phyloP scores from a whole-genome alignment of 2,797 vertebrate genomes.

The Sebastes minor region DNA sequence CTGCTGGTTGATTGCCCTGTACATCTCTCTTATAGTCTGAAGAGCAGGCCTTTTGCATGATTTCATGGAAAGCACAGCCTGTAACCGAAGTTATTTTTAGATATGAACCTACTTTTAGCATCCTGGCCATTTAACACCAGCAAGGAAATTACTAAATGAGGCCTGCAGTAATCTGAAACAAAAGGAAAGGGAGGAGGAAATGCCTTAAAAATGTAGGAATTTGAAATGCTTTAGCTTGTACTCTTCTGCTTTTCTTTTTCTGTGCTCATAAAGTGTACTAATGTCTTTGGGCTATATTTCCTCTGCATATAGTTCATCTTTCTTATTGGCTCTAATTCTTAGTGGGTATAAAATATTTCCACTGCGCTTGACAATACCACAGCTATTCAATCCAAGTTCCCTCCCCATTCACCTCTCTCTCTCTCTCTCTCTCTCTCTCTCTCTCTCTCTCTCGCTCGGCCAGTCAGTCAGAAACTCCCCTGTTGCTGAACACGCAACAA shows the following conservation, averaged over 20 bases:
- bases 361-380: neutral
- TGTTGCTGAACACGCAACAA: constrained; percentile 9
- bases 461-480: constrained; percentile 20
- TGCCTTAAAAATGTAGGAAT: neutral
- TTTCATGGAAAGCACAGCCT: neutral
- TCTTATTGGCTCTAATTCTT: neutral
- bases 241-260: neutral
- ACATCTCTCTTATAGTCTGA: neutral
- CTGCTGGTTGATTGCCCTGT: neutral
- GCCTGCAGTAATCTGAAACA: neutral
- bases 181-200: neutral
- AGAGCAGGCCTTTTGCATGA: neutral
- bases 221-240: neutral
- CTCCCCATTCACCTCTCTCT: neutral
- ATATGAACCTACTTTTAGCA: neutral
- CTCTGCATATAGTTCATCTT: neutral
- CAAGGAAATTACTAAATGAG: neutral
- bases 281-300: neutral
- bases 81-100: neutral
- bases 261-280: neutral
- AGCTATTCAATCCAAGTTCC: neutral
- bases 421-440: neutral
- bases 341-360: neutral
- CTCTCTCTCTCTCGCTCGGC: neutral
- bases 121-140: neutral